Conservation (phyloP, 2,888 invertebrate genomes). For the Philhelius pedissequus region DNA sequence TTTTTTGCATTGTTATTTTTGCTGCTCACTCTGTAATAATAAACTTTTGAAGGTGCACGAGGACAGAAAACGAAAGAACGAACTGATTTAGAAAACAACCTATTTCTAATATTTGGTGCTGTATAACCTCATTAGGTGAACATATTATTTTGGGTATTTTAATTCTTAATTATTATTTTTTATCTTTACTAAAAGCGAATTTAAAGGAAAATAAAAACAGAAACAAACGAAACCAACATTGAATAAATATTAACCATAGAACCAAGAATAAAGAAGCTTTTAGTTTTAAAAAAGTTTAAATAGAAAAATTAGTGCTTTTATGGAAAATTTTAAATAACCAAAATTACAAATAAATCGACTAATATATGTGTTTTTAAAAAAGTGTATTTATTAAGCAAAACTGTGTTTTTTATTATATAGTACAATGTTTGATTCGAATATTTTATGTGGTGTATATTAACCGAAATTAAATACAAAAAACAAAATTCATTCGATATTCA, state of each 20-base stretch:
- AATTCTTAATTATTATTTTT: slow-evolving; percentile 26
- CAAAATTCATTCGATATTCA: slow-evolving; percentile 16
- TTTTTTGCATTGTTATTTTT: not conserved
- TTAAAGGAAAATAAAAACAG: not conserved
- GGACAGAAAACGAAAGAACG: slow-evolving; percentile 61
- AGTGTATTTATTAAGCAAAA: slow-evolving; percentile 13
- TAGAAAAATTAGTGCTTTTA: slow-evolving; percentile 52
- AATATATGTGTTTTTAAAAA: not conserved
- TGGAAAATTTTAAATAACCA: slow-evolving; percentile 11
- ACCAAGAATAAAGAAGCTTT: slow-evolving; percentile 48
- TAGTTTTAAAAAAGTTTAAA: slow-evolving; percentile 12
- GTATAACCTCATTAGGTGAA: slow-evolving; percentile 68
- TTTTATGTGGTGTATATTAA: slow-evolving; percentile 26
- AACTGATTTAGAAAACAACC: slow-evolving; percentile 62
- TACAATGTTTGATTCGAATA: slow-evolving; percentile 30
- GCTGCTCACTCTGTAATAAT: slow-evolving; percentile 33
- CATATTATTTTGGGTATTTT: slow-evolving; percentile 53
- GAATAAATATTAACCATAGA: slow-evolving; percentile 33
- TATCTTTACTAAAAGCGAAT: slow-evolving; percentile 45
- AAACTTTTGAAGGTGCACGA: slow-evolving; percentile 55
- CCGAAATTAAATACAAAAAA: slow-evolving; percentile 13
- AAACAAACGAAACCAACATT: slow-evolving; percentile 28
- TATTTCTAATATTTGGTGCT: slow-evolving; percentile 64
- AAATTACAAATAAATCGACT: slow-evolving; percentile 7
- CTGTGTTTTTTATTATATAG: slow-evolving; percentile 22